Conservation (phyloP, 2,888 invertebrate species). For the Hydriomena furcata region DNA sequence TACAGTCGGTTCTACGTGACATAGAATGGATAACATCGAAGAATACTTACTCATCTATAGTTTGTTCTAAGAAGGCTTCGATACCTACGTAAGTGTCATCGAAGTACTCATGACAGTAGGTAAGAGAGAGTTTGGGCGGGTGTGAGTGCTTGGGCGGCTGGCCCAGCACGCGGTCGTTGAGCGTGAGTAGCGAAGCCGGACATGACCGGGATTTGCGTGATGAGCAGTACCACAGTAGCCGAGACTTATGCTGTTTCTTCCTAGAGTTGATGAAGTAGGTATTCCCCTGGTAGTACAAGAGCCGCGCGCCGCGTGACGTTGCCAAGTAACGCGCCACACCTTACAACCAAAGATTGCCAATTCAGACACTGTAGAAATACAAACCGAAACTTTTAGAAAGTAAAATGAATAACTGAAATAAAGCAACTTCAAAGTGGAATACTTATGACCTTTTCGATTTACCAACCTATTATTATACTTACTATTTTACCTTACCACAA, state of each 20-base stretch:
- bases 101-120: slow-evolving; percentile 30
- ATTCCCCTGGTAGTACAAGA: slow-evolving; percentile 62
- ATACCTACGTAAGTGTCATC: slow-evolving; percentile 23
- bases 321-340: slow-evolving; percentile 53
- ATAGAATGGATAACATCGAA: neutral
- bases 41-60: slow-evolving; percentile 14
- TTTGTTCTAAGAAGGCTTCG: slow-evolving; percentile 29
- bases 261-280: slow-evolving; percentile 64
- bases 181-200: slow-evolving; percentile 57
- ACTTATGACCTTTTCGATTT: slow-evolving; percentile 15
- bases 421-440: slow-evolving; percentile 15
- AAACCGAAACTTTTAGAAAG: neutral
- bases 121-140: slow-evolving; percentile 54
- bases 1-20: neutral
- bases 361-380: slow-evolving; percentile 13
- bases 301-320: slow-evolving; percentile 56
- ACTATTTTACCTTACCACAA: slow-evolving; percentile 24
- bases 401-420: slow-evolving; percentile 13
- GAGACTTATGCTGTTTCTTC: slow-evolving; percentile 49
- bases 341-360: slow-evolving; percentile 31
- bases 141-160: slow-evolving; percentile 59
- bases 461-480: slow-evolving; percentile 19
- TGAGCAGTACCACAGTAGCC: slow-evolving; percentile 65
- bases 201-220: slow-evolving; percentile 62
- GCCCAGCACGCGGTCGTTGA: slow-evolving; percentile 55